These are phyloP conservation scores for Oryzias sinensis DNA, from an alignment of 2,797 vertebrate genomes.

Conservation along the genomic window DNA sequence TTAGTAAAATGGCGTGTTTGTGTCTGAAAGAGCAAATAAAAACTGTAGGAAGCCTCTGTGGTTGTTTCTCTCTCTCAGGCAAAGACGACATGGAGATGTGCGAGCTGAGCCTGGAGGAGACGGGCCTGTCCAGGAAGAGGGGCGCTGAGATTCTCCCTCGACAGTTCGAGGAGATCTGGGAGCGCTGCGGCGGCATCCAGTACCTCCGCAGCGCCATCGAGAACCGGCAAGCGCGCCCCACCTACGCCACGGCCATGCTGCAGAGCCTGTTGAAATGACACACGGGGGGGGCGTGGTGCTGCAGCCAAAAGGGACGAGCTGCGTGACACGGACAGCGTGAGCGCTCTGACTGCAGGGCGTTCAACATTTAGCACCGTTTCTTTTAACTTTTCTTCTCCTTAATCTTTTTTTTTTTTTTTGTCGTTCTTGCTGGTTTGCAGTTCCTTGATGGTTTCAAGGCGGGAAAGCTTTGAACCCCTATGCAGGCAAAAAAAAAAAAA, in stretches of 20 bases:
- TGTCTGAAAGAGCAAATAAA: no score
- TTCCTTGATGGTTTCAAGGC: constrained; percentile 19
- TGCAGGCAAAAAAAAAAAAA: constrained; percentile 39
- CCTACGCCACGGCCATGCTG: constrained; percentile 95
- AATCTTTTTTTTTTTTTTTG: constrained; percentile 32
- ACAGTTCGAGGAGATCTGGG: constrained; percentile 97
- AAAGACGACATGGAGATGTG: constrained; percentile 99
- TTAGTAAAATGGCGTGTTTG: no score
- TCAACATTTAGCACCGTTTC: constrained; percentile 70
- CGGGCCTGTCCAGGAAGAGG: constrained; percentile 91
- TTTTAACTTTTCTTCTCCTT: constrained; percentile 48
- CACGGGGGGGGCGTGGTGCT: neutral
- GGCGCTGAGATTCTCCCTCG: constrained; percentile 92
- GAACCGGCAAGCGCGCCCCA: constrained; percentile 90
- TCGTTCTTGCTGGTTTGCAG: constrained; percentile 34
- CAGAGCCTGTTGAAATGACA: constrained; percentile 85
- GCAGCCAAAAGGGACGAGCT: constrained; percentile 72
- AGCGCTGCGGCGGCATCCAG: constrained; percentile 91
- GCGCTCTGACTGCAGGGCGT: constrained; percentile 60
- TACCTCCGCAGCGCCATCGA: constrained; percentile 94
- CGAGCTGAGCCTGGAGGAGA: constrained; percentile 96
- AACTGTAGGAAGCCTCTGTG: neutral
- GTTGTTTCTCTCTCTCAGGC: constrained; percentile 66
- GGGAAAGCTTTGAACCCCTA: constrained; percentile 45
- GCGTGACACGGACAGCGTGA: constrained; percentile 51